Evolutionary conservation across 2,113 vertebrate genomes (phyloP).

Genomic region (Gallinago undulata): DNA sequence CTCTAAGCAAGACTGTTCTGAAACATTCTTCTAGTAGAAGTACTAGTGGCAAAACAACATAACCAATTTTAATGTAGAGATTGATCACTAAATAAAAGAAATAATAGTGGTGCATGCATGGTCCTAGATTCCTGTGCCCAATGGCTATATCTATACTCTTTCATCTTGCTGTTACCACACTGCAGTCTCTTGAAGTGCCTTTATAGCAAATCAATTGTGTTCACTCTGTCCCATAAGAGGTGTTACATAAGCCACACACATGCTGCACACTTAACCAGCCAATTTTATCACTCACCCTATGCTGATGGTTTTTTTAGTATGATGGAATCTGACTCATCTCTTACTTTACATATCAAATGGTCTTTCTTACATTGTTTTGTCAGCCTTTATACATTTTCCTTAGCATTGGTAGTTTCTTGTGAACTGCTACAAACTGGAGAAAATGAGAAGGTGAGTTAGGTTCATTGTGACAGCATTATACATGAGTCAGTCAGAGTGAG

Average conservation of each 20-base stretch:
- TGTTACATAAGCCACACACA: not conserved
- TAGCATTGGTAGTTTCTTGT: not conserved
- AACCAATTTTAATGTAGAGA: not conserved
- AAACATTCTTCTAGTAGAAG: not conserved
- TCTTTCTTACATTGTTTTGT: not conserved
- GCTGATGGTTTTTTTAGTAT: not conserved
- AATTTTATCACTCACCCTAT: not conserved
- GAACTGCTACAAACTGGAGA: not conserved
- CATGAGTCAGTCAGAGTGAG: not conserved
- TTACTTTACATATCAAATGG: not conserved
- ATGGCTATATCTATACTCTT: fast-evolving
- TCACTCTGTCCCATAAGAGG: fast-evolving
- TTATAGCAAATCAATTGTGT: not conserved
- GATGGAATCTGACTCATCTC: not conserved
- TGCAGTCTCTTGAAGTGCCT: not conserved
- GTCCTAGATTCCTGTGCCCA: not conserved
- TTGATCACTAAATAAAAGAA: not conserved
- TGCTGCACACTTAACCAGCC: not conserved
- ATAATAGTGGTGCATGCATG: not conserved
- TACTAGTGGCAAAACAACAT: not conserved
- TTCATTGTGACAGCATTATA: not conserved
- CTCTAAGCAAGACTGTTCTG: not conserved
- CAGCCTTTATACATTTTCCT: not conserved
- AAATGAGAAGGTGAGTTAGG: not conserved
- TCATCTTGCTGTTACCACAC: not conserved